phyloP scores from a whole-genome alignment of 2,113 vertebrate species.

The Urocynchramus pylzowi region DNA sequence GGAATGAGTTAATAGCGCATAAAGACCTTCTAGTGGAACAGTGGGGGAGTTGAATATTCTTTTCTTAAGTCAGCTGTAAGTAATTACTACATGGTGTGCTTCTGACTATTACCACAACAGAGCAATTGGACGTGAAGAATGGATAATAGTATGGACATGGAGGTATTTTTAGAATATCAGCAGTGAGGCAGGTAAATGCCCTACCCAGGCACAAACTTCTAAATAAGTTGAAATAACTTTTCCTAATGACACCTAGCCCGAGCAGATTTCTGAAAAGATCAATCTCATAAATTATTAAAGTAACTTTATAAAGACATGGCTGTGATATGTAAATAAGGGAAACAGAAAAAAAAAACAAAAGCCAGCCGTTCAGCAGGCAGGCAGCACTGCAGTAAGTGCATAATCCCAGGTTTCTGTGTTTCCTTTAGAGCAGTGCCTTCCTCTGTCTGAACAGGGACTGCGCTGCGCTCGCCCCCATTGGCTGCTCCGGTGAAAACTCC shows the following conservation, averaged over 20 bases:
- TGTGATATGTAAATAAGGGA: conserved; percentile 77
- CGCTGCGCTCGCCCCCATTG: not conserved
- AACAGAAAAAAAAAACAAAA: conserved; percentile 4
- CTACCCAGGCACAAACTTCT: conserved; percentile 72
- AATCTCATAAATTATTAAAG: conserved; percentile 81
- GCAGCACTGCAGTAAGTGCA: conserved; percentile 56
- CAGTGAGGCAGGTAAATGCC: conserved; percentile 82
- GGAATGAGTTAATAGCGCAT: conserved; percentile 99
- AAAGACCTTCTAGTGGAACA: conserved; percentile 96
- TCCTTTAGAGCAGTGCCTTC: conserved; percentile 53
- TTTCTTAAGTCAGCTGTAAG: conserved; percentile 99
- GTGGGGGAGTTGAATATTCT: conserved; percentile 93
- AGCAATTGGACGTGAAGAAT: conserved; percentile 99
- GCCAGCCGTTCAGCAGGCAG: conserved; percentile 32
- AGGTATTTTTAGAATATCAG: conserved; percentile 89
- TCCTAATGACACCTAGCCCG: conserved; percentile 68
- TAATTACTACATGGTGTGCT: conserved; percentile 99
- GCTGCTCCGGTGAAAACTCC: not conserved
- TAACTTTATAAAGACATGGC: conserved; percentile 68
- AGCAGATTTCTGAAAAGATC: conserved; percentile 76
- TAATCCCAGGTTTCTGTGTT: conserved; percentile 66
- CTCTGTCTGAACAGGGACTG: not conserved
- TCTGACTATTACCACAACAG: conserved; percentile 99
- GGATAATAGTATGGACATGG: conserved; percentile 96
- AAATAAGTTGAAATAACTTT: conserved; percentile 74